Base-by-base conservation (phyloP, 2,113 vertebrate species). In the Otocyon megalotis region DNA sequence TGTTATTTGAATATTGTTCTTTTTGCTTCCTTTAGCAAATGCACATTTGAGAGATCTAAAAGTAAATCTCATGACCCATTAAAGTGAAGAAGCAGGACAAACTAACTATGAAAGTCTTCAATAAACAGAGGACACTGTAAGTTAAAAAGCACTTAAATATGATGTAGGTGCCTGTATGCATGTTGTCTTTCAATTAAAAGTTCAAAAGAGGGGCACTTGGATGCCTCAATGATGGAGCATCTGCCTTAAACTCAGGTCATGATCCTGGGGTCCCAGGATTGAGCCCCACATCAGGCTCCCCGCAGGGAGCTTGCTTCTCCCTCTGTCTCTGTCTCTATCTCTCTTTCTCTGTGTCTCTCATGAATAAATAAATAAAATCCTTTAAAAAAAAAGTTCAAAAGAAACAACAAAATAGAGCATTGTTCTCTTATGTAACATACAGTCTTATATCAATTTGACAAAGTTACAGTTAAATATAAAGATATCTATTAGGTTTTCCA, bases 401-500 rank as follows among this genome's bases (percentile, higher is more conserved):
- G 50, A 79, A 89, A 22, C 11, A 67, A 90, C 9, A 62, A 72
- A 82, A 94, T n/a, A 28, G 17, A 90, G 69, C 5, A 71, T 10
- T 54, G 35, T 90, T 90, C n/a, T 71, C 43, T 69, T 65, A 32
- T 19, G 19, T 65, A 89, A 82, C 65, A 90, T 11, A 71, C 0
- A 92, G 35, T 35, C 60, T 56, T 87, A 19, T 35, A 72, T 69
- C 92, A 67, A 60, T 35, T 16, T 74, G n/a, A 72, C 54, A 94
- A 81, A 80, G n/a, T 43, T 77, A 94, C 37, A 90, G 6, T 95
- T 91, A 82, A 72, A 94, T 82, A 81, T 37, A 28, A 92, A 86
- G 37, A 17, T 58, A 67, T 54, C 37, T 90, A 74, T 11, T 80
- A 79, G 26, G 26, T 83, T 87, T 96, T 35, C 72, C 17, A 79